Percentiles rank a stretch among this genome's conserved stretches.
Conservation (phyloP, 2,113 vertebrate genomes). For the Piaya cayana region DNA sequence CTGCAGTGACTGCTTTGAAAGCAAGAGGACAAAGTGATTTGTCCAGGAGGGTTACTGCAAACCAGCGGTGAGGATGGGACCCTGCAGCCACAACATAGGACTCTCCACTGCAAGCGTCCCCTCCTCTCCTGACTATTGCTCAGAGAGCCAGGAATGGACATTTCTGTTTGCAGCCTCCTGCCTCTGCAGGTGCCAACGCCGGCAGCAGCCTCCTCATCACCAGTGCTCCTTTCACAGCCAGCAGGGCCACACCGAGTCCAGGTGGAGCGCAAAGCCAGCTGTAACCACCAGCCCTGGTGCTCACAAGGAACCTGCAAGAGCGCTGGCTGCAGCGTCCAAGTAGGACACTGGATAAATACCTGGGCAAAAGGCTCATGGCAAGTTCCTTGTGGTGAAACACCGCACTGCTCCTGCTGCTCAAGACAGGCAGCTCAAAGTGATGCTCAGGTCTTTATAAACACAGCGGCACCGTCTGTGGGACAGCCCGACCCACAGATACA, state of each 20-base stretch:
- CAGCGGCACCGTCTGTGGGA: not conserved
- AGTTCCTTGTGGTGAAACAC: not conserved
- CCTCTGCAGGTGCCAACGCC: not conserved
- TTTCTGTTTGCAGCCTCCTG: not conserved
- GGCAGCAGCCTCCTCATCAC: not conserved
- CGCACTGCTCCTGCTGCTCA: not conserved
- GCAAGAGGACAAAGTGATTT: not conserved
- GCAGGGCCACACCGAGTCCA: not conserved
- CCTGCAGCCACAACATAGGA: not conserved
- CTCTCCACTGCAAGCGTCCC: not conserved
- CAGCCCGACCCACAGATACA: not conserved
- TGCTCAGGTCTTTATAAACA: not conserved
- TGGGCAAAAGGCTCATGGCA: not conserved
- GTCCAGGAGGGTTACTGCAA: not conserved
- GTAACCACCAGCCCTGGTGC: not conserved
- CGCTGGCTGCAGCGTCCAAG: accelerated
- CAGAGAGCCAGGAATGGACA: not conserved
- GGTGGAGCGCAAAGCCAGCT: not conserved
- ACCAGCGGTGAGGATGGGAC: not conserved
- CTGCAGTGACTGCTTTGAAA: not conserved
- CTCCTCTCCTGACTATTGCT: not conserved
- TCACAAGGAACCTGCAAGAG: not conserved
- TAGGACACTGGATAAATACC: not conserved
- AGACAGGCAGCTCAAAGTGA: not conserved
- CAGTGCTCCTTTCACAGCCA: not conserved